Evolutionary conservation across 1,140 invertebrate species (phyloP).

Genomic region (Notospermus geniculatus): DNA sequence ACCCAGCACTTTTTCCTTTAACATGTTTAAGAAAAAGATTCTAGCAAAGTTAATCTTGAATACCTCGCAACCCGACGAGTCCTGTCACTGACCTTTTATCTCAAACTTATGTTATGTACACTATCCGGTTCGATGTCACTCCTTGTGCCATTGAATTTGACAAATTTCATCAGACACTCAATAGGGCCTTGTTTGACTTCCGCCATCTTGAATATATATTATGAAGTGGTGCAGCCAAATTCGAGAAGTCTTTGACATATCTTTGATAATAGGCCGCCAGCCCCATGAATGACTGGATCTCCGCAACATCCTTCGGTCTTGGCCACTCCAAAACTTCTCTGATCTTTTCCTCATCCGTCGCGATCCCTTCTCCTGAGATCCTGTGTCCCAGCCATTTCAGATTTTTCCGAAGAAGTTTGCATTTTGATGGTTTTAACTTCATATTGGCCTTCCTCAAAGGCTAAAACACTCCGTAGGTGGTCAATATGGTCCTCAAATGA

Average conservation of each 20-base stretch:
- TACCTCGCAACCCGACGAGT: too few relatives aligned
- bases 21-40: too few relatives aligned
- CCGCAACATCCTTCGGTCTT: constrained; percentile 28
- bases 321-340: constrained; percentile 28
- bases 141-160: too few relatives aligned
- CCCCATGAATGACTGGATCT: constrained; percentile 36
- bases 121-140: too few relatives aligned
- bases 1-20: too few relatives aligned
- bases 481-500: constrained; percentile 18
- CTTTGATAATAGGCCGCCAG: constrained; percentile 25
- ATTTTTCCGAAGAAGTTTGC: constrained; percentile 20
- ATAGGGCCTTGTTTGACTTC: too few relatives aligned
- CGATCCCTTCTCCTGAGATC: constrained; percentile 27
- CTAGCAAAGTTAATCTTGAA: too few relatives aligned
- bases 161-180: too few relatives aligned
- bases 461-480: constrained; percentile 22
- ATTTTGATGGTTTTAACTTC: constrained; percentile 31
- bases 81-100: too few relatives aligned
- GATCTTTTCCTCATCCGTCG: constrained; percentile 33
- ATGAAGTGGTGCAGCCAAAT: constrained; percentile 15
- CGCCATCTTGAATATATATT: too few relatives aligned
- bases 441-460: constrained; percentile 23
- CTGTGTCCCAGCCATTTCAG: constrained; percentile 31
- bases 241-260: constrained; percentile 26
- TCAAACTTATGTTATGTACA: too few relatives aligned